Evolutionary conservation across 2,797 vertebrate genomes (phyloP), one percentile per base, ranked within the genome.

Genomic region (Paguma larvata): DNA sequence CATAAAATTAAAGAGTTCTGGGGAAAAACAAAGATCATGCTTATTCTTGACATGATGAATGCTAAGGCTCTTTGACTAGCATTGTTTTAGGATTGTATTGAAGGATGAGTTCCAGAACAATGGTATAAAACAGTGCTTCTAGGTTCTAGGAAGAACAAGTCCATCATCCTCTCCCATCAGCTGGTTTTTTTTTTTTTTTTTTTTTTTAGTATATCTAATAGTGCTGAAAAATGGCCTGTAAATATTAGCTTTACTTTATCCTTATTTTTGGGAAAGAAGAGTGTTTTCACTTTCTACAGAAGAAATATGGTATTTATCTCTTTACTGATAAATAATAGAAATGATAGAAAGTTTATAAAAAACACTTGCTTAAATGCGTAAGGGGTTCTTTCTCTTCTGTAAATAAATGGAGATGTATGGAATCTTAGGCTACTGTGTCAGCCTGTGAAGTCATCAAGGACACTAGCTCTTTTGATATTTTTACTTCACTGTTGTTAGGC

Each of bases 71-170:
- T 51, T 95, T 93, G 63, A 77, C 96, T 95, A 92, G 62, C 77
- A 94, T 93, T 89, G 46, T 95, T 97, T 96, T 82, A 62, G 84
- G 46, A 9, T 86, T 96, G 4, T 89, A 18, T 21, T 72, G 65
- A 80, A 70, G 70, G 56, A 53, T 77, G 46, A 65, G 65, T 96
- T 97, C 91, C 89, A 96, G 63, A 96, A 96, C 59, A 95, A 65
- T 77, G 51, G 30, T 83, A 75, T 94, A 83, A 92, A 91, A 65
- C 21, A 67, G 21, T 53, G 63, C 16, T 95, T 85, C 70, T 62
- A 67, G 48, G 38, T 91, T 96, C 92, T 96, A 82, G 89, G 83
- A 96, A 97, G 89, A 96, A 56, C 34, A 86, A 97, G 94, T 91
- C 72, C 78, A 25, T 53, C 27, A 68, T 95, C 7, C 5, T 86